These are phyloP conservation scores for Camelus dromedarius DNA, from an alignment of 2,113 vertebrate species.

Conservation along the genomic window DNA sequence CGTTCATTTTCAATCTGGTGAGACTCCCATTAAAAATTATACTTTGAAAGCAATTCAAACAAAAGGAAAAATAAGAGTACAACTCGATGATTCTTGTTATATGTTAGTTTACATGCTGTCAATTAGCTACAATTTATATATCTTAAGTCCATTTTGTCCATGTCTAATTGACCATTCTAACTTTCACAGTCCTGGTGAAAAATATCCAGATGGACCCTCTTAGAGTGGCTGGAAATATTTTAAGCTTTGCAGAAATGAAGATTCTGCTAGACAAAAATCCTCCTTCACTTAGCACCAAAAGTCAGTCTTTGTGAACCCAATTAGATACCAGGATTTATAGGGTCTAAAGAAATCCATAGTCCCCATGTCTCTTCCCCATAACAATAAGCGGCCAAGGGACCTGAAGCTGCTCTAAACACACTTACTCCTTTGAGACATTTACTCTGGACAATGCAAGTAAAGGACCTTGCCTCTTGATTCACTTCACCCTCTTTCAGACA, in stretches of 20 bases:
- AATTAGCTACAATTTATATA: neutral
- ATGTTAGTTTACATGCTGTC: neutral
- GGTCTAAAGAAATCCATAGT: neutral
- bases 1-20: conserved; percentile 1
- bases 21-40: conserved; percentile 26
- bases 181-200: conserved; percentile 7
- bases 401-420: neutral
- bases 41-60: conserved; percentile 40
- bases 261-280: conserved; percentile 45
- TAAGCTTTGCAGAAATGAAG: conserved; percentile 22
- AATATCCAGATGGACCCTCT: conserved; percentile 31
- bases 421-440: neutral
- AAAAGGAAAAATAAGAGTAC: conserved; percentile 17
- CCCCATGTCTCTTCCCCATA: neutral
- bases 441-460: neutral
- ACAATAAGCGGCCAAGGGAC: neutral
- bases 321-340: neutral
- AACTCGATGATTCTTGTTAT: neutral
- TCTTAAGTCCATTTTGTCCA: neutral
- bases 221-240: neutral
- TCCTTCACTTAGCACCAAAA: neutral
- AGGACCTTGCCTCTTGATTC: neutral
- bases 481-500: neutral
- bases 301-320: neutral
- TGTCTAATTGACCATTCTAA: conserved; percentile 29